phyloP scores from a whole-genome alignment of 2,797 vertebrate species.

The Momotus momota region DNA sequence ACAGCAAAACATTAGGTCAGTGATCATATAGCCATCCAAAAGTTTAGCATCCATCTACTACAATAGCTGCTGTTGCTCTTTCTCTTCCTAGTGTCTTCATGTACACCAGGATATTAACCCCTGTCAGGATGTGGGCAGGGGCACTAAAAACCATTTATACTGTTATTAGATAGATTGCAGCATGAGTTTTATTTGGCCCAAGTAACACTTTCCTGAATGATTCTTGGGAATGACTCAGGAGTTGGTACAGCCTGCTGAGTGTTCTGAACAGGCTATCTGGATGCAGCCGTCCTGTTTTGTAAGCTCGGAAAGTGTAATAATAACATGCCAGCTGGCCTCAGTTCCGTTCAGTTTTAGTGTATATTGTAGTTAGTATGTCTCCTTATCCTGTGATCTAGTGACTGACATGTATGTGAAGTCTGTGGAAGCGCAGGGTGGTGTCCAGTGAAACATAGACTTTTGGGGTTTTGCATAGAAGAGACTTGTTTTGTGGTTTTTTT shows the following conservation, averaged over 20 bases:
- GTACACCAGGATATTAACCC: not conserved
- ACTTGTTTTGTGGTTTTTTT: not conserved
- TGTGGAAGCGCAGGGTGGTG: not conserved
- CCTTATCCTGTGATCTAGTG: not conserved
- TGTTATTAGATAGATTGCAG: not conserved
- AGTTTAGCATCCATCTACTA: not conserved
- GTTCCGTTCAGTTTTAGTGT: not conserved
- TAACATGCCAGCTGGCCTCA: not conserved
- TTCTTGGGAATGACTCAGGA: not conserved
- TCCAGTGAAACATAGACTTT: not conserved
- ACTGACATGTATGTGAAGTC: not conserved
- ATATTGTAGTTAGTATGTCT: not conserved
- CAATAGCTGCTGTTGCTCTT: not conserved
- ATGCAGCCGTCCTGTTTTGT: conserved; percentile 1
- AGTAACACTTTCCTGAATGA: not conserved
- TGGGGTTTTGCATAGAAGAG: not conserved
- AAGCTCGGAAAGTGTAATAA: not conserved
- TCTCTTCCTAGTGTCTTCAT: not conserved
- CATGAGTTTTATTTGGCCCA: not conserved
- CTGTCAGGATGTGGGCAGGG: fast-evolving
- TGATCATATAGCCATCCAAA: not conserved
- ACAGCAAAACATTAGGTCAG: not conserved
- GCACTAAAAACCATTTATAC: not conserved
- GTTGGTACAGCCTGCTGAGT: not conserved
- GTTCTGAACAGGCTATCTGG: conserved; percentile 6